Conservation (phyloP, 1,140 invertebrate genomes). For the Trichoplusia ni region DNA sequence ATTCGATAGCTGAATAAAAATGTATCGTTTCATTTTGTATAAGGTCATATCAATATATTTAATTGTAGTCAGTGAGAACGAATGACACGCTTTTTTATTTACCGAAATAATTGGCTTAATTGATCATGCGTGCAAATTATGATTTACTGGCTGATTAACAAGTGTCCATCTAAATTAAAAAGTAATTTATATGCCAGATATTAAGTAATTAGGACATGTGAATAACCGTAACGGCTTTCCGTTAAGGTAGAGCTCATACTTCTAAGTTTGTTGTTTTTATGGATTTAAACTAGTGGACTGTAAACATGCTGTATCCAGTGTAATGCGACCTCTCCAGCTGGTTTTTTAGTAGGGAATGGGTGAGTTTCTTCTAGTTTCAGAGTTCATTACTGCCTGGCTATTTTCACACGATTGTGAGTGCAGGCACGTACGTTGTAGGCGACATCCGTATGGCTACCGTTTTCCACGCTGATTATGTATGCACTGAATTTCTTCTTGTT, state of each 20-base stretch:
- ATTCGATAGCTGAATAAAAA: not conserved
- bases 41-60: constrained; percentile 18
- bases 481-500: constrained; percentile 48
- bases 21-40: not conserved
- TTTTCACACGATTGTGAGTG: constrained; percentile 51
- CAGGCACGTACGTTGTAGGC: constrained; percentile 61
- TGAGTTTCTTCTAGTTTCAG: constrained; percentile 17
- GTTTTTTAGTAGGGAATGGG: constrained; percentile 33
- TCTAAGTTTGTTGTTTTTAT: constrained; percentile 60
- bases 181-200: constrained; percentile 19
- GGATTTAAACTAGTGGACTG: constrained; percentile 54
- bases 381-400: constrained; percentile 49
- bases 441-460: constrained; percentile 69
- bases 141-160: not conserved
- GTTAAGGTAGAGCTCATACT: constrained; percentile 48
- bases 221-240: constrained; percentile 41
- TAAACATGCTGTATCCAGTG: constrained; percentile 57
- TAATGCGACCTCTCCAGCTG: constrained; percentile 38
- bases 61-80: not conserved
- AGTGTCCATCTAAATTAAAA: constrained; percentile 26
- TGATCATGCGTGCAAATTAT: constrained; percentile 25
- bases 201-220: constrained; percentile 36
- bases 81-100: constrained; percentile 6
- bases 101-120: constrained; percentile 1
- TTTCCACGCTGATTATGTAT: constrained; percentile 68